A percentile compares a stretch with the other conserved stretches of the same genome.
These are phyloP conservation scores for Heliconius congener DNA, from an alignment of 1,140 invertebrate species.

Conservation along the genomic window DNA sequence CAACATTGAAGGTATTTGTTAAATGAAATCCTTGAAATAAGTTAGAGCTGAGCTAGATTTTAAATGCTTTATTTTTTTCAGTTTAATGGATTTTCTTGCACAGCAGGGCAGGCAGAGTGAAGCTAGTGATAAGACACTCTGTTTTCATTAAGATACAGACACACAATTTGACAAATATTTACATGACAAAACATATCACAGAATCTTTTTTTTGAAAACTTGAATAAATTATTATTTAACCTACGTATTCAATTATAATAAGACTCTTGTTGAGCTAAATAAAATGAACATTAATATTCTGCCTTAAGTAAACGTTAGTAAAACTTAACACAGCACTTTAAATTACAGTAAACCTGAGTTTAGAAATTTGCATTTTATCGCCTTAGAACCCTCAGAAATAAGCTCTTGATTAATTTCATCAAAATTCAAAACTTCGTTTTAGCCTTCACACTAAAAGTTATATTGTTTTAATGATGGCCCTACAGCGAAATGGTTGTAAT, in stretches of 20 bases:
- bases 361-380: conserved; percentile 14
- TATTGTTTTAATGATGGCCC: background rate
- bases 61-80: background rate
- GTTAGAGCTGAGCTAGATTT: background rate
- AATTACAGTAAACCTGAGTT: conserved; percentile 12
- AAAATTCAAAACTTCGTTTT: background rate
- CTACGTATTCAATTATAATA: background rate
- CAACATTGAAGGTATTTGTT: background rate
- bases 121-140: too few species aligned
- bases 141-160: too few species aligned
- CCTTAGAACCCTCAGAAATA: conserved; percentile 2
- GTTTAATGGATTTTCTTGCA: background rate
- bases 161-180: too few species aligned
- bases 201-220: too few species aligned
- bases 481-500: background rate
- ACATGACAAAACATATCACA: too few species aligned
- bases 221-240: too few species aligned
- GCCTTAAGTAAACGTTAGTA: background rate
- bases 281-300: background rate
- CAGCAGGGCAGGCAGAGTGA: too few species aligned
- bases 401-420: conserved; percentile 12
- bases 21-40: background rate
- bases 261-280: background rate
- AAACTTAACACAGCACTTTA: conserved; percentile 8
- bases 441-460: background rate